Conservation (phyloP, 2,888 invertebrate genomes). For the Cheilosia pagana region DNA sequence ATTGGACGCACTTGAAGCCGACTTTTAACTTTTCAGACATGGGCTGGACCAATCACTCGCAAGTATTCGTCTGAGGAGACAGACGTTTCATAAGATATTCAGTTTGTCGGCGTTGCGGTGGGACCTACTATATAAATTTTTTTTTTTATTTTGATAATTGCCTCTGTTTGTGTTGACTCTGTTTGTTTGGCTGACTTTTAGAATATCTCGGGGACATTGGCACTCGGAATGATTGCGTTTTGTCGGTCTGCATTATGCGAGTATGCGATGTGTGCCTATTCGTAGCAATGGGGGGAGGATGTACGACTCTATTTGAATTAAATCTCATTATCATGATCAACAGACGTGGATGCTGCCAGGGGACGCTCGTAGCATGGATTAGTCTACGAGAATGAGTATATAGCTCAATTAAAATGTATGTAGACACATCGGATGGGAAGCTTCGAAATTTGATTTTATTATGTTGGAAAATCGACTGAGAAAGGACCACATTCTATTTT, state of each 20-base stretch:
- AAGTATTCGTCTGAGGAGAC: constrained; percentile 40
- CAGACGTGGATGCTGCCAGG: constrained; percentile 25
- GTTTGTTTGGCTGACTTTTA: constrained; percentile 39
- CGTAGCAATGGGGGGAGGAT: constrained; percentile 2
- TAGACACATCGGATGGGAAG: constrained; percentile 34
- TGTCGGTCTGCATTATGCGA: constrained; percentile 5
- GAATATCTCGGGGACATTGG: constrained; percentile 44
- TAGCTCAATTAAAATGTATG: constrained; percentile 62
- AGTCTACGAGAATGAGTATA: no score
- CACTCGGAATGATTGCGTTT: constrained; percentile 42
- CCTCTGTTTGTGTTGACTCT: constrained; percentile 34
- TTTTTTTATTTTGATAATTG: no score
- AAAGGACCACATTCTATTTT: no score
- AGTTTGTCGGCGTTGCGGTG: constrained; percentile 42
- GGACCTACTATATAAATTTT: no score
- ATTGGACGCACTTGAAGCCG: constrained; percentile 52
- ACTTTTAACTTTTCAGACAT: constrained; percentile 57
- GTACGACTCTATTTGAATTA: constrained; percentile 54
- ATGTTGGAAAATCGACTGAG: not conserved
- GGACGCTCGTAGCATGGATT: constrained; percentile 31
- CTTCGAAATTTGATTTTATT: constrained; percentile 9
- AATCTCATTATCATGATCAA: constrained; percentile 67
- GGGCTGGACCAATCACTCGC: constrained; percentile 29
- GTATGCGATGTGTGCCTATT: not conserved
- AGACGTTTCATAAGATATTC: constrained; percentile 67